phyloP scores from a whole-genome alignment of 37 sponge, comb jelly and placozoan genomes.

The Axinella damicornis region DNA sequence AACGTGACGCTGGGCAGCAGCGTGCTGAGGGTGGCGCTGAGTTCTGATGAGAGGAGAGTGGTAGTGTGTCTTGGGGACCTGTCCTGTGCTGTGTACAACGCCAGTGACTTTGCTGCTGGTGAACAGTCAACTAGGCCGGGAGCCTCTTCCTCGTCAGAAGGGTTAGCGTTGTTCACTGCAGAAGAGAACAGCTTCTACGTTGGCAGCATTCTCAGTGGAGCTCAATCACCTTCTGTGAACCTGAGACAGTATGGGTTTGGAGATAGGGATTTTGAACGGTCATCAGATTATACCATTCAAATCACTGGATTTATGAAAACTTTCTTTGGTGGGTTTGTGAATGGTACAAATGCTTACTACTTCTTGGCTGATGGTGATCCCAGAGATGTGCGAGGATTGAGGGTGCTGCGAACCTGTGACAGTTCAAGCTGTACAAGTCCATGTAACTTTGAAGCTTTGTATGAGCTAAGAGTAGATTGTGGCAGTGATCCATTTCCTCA shows the following conservation, averaged over 20 bases:
- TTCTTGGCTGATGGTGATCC: neutral
- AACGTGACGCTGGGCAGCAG: constrained; percentile 2
- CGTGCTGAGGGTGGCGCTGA: constrained; percentile 2
- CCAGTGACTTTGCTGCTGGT: constrained; percentile 12
- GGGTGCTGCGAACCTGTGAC: constrained; percentile 26
- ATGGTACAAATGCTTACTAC: constrained; percentile 9
- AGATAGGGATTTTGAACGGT: neutral
- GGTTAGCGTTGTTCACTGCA: constrained; percentile 13
- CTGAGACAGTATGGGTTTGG: constrained; percentile 9
- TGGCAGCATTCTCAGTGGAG: neutral
- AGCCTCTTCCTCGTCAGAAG: neutral
- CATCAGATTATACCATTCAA: neutral
- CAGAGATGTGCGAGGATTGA: neutral
- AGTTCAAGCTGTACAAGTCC: neutral
- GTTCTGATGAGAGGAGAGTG: constrained; percentile 19
- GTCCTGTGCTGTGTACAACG: constrained; percentile 38
- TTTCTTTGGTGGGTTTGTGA: constrained; percentile 13
- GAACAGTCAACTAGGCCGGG: too few species aligned
- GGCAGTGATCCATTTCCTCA: too few species aligned
- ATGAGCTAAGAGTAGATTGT: constrained; percentile 5
- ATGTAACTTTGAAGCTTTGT: constrained; percentile 10
- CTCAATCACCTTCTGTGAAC: neutral
- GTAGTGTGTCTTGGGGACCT: constrained; percentile 17
- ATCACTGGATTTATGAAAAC: neutral
- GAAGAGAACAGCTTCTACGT: constrained; percentile 18